phyloP scores from a whole-genome alignment of 1,140 invertebrate species.

The Physella acuta region DNA sequence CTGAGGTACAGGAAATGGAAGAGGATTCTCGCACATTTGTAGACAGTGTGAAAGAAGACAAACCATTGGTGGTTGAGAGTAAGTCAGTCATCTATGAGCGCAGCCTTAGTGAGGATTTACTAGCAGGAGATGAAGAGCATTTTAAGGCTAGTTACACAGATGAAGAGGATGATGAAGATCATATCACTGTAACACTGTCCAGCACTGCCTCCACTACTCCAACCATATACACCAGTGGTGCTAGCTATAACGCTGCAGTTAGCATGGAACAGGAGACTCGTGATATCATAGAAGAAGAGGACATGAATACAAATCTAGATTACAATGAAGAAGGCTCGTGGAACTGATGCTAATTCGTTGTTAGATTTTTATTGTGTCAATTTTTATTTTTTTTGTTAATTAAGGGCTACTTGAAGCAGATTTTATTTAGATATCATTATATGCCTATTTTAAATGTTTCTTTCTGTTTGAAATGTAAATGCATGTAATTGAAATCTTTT shows the following conservation, averaged over 20 bases:
- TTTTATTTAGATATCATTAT: too few relatives aligned
- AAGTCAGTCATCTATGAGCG: not conserved
- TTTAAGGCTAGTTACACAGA: conserved; percentile 25
- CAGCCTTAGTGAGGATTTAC: conserved; percentile 22
- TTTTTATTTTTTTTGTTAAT: too few relatives aligned
- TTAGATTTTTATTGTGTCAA: too few relatives aligned
- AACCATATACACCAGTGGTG: not conserved
- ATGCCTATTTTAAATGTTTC: too few relatives aligned
- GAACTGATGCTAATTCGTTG: not conserved
- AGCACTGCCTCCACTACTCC: not conserved
- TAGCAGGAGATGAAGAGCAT: conserved; percentile 14
- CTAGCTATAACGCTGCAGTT: not conserved
- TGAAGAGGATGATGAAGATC: conserved; percentile 28
- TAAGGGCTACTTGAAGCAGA: too few relatives aligned
- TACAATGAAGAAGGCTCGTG: conserved; percentile 7
- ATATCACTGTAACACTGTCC: conserved; percentile 23
- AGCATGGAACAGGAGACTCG: not conserved
- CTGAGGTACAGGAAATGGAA: too few relatives aligned
- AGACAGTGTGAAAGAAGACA: not conserved
- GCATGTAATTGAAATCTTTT: too few relatives aligned
- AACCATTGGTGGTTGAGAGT: not conserved
- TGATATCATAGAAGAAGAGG: conserved; percentile 4
- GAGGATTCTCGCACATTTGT: not conserved
- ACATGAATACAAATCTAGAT: conserved; percentile 9
- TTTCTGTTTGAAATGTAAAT: too few relatives aligned